Percentiles rank a stretch among this genome's conserved stretches.
phyloP scores from a whole-genome alignment of 2,888 invertebrate genomes.

The Eupithecia pulchellata region DNA sequence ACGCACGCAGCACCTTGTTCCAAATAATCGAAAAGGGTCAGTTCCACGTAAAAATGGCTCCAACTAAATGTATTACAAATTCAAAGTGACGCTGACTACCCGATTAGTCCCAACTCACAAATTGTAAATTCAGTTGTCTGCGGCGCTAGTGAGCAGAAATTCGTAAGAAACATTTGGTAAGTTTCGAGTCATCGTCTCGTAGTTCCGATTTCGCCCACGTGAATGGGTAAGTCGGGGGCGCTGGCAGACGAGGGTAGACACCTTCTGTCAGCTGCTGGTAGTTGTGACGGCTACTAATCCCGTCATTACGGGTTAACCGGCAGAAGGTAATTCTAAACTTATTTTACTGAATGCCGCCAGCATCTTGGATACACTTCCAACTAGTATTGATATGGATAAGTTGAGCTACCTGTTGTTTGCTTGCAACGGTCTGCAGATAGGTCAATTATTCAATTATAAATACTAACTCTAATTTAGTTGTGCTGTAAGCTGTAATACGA shows the following conservation, averaged over 20 bases:
- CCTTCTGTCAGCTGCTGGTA: constrained; percentile 5
- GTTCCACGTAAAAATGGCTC: constrained; percentile 26
- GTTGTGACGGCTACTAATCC: neutral
- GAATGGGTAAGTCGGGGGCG: neutral
- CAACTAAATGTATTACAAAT: constrained; percentile 41
- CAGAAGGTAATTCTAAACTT: neutral
- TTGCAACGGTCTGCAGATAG: too few relatives aligned
- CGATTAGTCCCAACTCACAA: constrained; percentile 32
- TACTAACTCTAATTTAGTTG: too few relatives aligned
- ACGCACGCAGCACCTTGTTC: constrained; percentile 8
- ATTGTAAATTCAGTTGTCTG: constrained; percentile 8
- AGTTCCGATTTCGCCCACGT: neutral
- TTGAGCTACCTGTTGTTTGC: too few relatives aligned
- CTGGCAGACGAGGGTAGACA: constrained; percentile 5
- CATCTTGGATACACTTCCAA: too few relatives aligned
- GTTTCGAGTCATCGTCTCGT: neutral
- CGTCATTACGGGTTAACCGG: constrained; percentile 5
- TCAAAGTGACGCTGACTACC: constrained; percentile 40
- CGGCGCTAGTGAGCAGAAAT: neutral
- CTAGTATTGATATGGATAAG: too few relatives aligned
- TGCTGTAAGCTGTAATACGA: too few relatives aligned
- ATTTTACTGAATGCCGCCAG: neutral
- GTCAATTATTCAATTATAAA: too few relatives aligned
- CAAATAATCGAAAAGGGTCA: constrained; percentile 29
- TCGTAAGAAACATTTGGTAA: neutral